phyloP scores from a whole-genome alignment of 2,797 vertebrate species.

The Morelia viridis region DNA sequence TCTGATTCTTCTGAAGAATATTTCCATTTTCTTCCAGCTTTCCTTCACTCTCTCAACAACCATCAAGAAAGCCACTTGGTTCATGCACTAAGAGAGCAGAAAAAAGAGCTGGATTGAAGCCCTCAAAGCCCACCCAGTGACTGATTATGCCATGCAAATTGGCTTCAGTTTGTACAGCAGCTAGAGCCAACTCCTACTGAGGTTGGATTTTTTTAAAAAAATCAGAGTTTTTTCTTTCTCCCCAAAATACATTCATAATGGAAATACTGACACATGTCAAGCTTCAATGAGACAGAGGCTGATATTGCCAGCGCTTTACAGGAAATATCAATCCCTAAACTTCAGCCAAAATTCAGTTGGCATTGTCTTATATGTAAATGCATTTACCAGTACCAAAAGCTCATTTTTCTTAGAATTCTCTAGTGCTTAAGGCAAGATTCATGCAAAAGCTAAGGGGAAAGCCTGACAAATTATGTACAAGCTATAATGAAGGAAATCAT shows the following conservation, averaged over 20 bases:
- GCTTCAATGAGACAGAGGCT: constrained; percentile 15
- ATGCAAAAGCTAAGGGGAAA: background rate
- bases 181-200: background rate
- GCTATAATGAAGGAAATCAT: background rate
- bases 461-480: fast-evolving
- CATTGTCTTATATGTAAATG: background rate
- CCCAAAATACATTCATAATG: constrained; percentile 20
- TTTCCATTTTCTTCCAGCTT: background rate
- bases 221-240: background rate
- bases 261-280: constrained; percentile 14
- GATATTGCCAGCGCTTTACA: background rate
- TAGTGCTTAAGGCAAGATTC: background rate
- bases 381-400: background rate
- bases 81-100: background rate
- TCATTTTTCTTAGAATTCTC: fast-evolving
- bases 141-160: background rate
- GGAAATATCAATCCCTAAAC: constrained; percentile 15
- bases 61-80: background rate
- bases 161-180: background rate
- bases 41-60: background rate
- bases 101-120: background rate
- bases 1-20: background rate
- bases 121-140: background rate
- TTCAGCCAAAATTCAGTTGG: background rate
- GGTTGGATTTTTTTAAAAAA: background rate